phyloP scores from a whole-genome alignment of 2,888 invertebrate genomes.

The Dasypogon diadema region DNA sequence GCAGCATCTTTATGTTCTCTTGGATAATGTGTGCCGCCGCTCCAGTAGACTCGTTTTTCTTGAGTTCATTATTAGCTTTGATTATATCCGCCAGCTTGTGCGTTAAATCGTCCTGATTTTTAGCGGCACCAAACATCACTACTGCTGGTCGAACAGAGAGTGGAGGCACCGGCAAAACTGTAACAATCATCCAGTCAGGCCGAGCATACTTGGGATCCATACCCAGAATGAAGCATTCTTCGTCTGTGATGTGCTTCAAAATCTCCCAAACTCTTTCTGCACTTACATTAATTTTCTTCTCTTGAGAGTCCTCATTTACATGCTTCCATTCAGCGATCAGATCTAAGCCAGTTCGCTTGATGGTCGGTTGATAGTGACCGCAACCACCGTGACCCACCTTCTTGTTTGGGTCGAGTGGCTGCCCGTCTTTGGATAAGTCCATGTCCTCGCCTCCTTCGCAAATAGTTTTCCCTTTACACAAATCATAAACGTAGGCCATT shows the following conservation, averaged over 20 bases:
- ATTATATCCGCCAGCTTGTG: conserved; percentile 99
- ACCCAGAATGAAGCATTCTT: conserved; percentile 92
- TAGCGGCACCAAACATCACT: conserved; percentile 96
- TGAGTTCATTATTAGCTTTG: conserved; percentile 96
- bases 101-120: conserved; percentile 98
- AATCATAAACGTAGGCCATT: conserved; percentile 94
- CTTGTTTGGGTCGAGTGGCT: conserved; percentile 70
- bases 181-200: conserved; percentile 99
- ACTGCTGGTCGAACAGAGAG: conserved; percentile 96
- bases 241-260: conserved; percentile 94
- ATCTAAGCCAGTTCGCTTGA: conserved; percentile 90
- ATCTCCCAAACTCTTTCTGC: conserved; percentile 99
- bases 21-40: conserved; percentile 97
- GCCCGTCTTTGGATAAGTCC: conserved; percentile 87
- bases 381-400: conserved; percentile 91
- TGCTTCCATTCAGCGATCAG: conserved; percentile 98
- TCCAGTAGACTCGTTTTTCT: conserved; percentile 94
- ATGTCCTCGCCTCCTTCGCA: conserved; percentile 99
- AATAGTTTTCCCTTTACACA: conserved; percentile 97
- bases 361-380: conserved; percentile 96
- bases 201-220: conserved; percentile 98
- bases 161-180: conserved; percentile 97
- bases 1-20: conserved; percentile 97
- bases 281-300: conserved; percentile 91
- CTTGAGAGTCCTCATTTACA: conserved; percentile 97